These are phyloP conservation scores for Thryonomys swinderianus DNA, from an alignment of 2,113 vertebrate genomes.

Conservation along the genomic window DNA sequence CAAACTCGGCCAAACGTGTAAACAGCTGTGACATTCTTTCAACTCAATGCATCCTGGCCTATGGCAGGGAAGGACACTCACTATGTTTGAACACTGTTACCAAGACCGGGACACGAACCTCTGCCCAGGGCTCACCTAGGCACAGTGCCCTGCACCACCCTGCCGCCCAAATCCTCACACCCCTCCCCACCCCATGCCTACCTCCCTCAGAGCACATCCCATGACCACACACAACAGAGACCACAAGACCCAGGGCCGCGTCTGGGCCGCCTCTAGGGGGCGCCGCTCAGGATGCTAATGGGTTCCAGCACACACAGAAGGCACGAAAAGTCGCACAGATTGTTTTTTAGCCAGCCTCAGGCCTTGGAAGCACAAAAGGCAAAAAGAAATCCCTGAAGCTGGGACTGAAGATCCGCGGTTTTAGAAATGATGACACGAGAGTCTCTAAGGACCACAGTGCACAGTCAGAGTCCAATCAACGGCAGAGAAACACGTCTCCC, in stretches of 20 bases:
- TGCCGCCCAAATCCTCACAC: too few species aligned
- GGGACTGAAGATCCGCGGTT: background rate
- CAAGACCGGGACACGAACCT: background rate
- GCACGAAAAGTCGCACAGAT: background rate
- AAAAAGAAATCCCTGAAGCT: background rate
- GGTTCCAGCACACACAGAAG: background rate
- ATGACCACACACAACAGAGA: background rate
- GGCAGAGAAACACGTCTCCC: background rate
- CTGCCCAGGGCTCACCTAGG: background rate
- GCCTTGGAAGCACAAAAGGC: background rate
- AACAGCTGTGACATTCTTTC: background rate
- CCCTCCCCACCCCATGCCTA: too few species aligned
- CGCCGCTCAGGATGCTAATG: background rate
- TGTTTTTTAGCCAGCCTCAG: fast-evolving
- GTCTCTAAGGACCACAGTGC: background rate
- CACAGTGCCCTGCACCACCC: background rate
- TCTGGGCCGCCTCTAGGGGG: background rate
- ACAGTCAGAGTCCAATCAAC: background rate
- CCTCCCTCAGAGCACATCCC: too few species aligned
- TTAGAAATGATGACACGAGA: fast-evolving
- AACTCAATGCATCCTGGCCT: fast-evolving
- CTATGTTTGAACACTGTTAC: background rate
- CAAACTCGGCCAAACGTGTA: background rate
- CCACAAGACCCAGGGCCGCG: background rate
- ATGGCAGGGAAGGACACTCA: background rate